A percentile compares a stretch with the other conserved stretches of the same genome.
Evolutionary conservation across 2,888 invertebrate genomes (phyloP).

Genomic region (Drosophila demipolita): DNA sequence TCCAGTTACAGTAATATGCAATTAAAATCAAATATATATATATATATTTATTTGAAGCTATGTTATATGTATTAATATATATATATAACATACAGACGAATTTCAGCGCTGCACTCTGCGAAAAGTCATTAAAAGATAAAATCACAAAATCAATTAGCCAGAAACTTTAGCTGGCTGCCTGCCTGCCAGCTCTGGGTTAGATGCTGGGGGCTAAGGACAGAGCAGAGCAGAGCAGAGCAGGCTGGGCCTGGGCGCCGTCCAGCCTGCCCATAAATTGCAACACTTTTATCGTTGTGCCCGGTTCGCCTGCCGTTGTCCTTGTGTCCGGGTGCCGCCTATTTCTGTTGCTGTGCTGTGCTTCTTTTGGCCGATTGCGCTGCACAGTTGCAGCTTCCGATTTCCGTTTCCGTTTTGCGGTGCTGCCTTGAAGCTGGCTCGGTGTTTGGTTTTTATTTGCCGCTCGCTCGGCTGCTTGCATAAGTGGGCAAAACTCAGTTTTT

Average conservation of each 20-base stretch:
- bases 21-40: constrained; percentile 58
- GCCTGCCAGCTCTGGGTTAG: constrained; percentile 22
- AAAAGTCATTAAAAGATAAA: constrained; percentile 82
- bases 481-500: constrained; percentile 67
- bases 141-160: constrained; percentile 82
- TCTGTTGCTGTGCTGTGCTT: constrained; percentile 49
- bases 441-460: constrained; percentile 73
- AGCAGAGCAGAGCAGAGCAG: neutral
- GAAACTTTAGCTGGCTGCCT: constrained; percentile 69
- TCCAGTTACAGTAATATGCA: constrained; percentile 30
- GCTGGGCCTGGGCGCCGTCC: constrained; percentile 55
- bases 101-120: constrained; percentile 61
- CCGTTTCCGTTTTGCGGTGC: constrained; percentile 78
- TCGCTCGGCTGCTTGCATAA: constrained; percentile 74
- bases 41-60: neutral
- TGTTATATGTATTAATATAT: constrained; percentile 3
- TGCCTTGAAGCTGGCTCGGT: constrained; percentile 67
- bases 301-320: constrained; percentile 54
- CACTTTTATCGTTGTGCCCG: constrained; percentile 73
- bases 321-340: constrained; percentile 73
- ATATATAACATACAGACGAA: constrained; percentile 8
- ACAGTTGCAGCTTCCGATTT: constrained; percentile 80
- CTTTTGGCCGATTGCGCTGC: constrained; percentile 66
- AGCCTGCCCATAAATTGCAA: constrained; percentile 79
- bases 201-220: constrained; percentile 20